A percentile compares a stretch with the other conserved stretches of the same genome.
Evolutionary conservation across 30 jellyfish, hydroid and myxozoan species (phyloP).

Genomic region (Mastigias papua): DNA sequence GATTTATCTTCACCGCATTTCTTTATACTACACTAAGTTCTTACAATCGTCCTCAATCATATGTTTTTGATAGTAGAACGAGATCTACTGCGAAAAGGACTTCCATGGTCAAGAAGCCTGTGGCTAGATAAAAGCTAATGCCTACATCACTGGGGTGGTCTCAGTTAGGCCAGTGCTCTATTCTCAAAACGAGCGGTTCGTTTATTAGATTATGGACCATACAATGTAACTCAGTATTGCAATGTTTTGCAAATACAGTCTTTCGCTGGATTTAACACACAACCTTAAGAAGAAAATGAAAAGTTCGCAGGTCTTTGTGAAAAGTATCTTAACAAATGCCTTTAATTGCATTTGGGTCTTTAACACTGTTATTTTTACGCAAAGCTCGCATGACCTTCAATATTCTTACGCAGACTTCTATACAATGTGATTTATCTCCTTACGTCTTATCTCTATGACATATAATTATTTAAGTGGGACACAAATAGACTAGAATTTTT

Average conservation of each 20-base stretch:
- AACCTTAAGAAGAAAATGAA: neutral
- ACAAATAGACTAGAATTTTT: neutral
- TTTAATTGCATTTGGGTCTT: conserved; percentile 8
- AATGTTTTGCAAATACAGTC: conserved; percentile 31
- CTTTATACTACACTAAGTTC: neutral
- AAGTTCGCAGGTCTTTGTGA: conserved; percentile 19
- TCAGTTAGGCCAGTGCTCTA: conserved; percentile 1
- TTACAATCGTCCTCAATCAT: neutral
- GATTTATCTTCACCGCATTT: neutral
- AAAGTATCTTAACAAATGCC: conserved; percentile 10
- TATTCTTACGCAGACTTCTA: neutral
- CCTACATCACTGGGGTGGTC: conserved; percentile 70
- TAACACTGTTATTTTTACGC: neutral
- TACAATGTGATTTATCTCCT: conserved; percentile 1
- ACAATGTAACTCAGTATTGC: conserved; percentile 3
- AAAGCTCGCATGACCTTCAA: conserved; percentile 14
- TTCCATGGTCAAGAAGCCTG: neutral
- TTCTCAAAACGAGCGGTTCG: conserved; percentile 21
- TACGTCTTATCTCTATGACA: neutral
- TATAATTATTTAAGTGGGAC: neutral
- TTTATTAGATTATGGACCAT: conserved; percentile 14
- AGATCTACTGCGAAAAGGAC: conserved; percentile 3
- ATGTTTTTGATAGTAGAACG: neutral
- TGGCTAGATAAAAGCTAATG: conserved; percentile 9
- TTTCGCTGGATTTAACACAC: conserved; percentile 17